phyloP scores from a whole-genome alignment of 2,797 vertebrate genomes.

The Amblyraja radiata region DNA sequence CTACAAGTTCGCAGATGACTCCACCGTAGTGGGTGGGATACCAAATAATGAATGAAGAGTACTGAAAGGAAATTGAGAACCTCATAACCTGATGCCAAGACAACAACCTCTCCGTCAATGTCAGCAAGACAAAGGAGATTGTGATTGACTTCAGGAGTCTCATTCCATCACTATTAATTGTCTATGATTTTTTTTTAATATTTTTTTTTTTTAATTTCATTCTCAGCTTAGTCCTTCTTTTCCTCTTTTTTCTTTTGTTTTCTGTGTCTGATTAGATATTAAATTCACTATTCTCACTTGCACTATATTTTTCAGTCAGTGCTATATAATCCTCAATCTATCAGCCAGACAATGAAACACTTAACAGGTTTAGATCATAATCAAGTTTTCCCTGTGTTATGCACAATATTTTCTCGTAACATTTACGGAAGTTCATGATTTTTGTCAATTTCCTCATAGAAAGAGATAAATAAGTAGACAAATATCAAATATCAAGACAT shows the following conservation, averaged over 20 bases:
- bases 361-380: neutral
- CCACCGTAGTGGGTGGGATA: too few relatives aligned
- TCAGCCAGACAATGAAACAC: neutral
- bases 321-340: neutral
- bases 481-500: neutral
- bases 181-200: neutral
- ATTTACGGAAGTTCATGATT: neutral
- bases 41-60: too few relatives aligned
- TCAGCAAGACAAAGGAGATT: too few relatives aligned
- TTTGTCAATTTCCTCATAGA: neutral
- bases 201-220: neutral
- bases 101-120: too few relatives aligned
- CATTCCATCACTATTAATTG: neutral
- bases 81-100: too few relatives aligned
- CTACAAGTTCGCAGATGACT: too few relatives aligned
- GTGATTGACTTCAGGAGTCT: neutral
- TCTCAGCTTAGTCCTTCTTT: neutral
- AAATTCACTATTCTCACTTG: neutral
- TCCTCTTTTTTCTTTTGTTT: neutral
- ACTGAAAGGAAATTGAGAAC: too few relatives aligned
- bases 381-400: neutral
- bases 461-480: neutral
- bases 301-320: neutral
- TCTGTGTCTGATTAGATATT: neutral
- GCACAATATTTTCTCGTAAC: neutral